A percentile compares a stretch with the other conserved stretches of the same genome.
These are phyloP conservation scores for Willisornis vidua DNA, from an alignment of 2,113 vertebrate species.

Conservation along the genomic window DNA sequence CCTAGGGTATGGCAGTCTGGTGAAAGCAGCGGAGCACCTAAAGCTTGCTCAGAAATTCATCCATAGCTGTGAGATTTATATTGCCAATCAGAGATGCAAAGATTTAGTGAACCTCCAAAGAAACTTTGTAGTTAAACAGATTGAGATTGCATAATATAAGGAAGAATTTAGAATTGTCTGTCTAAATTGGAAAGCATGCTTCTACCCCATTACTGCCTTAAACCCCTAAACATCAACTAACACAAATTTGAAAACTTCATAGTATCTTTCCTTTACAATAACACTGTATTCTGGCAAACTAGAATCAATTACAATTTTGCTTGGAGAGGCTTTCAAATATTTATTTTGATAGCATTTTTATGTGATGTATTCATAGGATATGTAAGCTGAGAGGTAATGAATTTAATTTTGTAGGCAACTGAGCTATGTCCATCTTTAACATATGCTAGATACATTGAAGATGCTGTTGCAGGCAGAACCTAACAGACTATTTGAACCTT, in stretches of 20 bases:
- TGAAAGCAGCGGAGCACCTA: background rate
- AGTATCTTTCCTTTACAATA: background rate
- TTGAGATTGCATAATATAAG: background rate
- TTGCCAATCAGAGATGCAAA: background rate
- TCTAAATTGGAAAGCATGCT: background rate
- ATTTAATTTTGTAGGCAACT: background rate
- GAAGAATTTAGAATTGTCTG: background rate
- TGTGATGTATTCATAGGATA: background rate
- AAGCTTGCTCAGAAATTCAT: background rate
- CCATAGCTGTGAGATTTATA: background rate
- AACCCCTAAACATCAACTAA: background rate
- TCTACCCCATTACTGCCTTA: background rate
- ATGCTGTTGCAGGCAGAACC: background rate
- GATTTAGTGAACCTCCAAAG: background rate
- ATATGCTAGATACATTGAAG: background rate
- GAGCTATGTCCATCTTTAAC: background rate
- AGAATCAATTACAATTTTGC: background rate
- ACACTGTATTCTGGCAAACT: background rate
- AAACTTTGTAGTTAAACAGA: background rate
- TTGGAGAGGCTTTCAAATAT: background rate
- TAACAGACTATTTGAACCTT: background rate
- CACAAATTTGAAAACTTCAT: background rate
- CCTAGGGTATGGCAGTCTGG: background rate
- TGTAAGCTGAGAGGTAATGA: background rate
- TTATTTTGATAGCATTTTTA: conserved; percentile 2